These are phyloP conservation scores for Ophiodon elongatus DNA, from an alignment of 2,113 vertebrate species.

Conservation along the genomic window DNA sequence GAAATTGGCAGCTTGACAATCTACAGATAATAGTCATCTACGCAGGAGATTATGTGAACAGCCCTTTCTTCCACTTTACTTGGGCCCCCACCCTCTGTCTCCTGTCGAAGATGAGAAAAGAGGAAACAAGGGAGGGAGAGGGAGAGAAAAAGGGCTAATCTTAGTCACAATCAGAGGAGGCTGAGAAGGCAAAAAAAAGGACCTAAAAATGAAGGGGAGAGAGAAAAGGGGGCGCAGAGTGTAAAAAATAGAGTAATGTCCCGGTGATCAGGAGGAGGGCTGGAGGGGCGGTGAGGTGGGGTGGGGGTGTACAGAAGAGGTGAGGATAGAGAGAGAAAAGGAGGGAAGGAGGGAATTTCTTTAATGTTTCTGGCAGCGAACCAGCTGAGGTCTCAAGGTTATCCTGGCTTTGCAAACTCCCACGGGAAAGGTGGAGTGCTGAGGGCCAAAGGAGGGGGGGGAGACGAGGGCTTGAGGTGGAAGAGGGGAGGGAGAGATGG, in stretches of 20 bases:
- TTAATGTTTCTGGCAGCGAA: conserved; percentile 89
- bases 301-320: conserved; percentile 69
- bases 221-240: conserved; percentile 36
- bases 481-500: conserved; percentile 75
- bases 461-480: conserved; percentile 68
- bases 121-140: conserved; percentile 77
- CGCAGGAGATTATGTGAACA: conserved; percentile 84
- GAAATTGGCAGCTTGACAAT: conserved; percentile 88
- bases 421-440: conserved; percentile 92
- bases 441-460: conserved; percentile 66
- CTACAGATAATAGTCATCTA: conserved; percentile 82
- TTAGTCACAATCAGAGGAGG: conserved; percentile 82
- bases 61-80: conserved; percentile 79
- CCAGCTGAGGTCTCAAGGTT: conserved; percentile 90
- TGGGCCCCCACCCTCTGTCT: conserved; percentile 58
- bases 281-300: conserved; percentile 56
- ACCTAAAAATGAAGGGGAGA: conserved; percentile 63
- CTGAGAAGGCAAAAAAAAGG: conserved; percentile 73
- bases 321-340: conserved; percentile 76
- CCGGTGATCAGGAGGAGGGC: conserved; percentile 77
- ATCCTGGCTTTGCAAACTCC: conserved; percentile 89
- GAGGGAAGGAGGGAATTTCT: conserved; percentile 80
- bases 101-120: conserved; percentile 76
- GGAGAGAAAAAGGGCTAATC: conserved; percentile 79
- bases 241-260: conserved; percentile 78